Base-by-base conservation (phyloP, 2,113 vertebrate species). In the Opisthocomus hoazin region DNA sequence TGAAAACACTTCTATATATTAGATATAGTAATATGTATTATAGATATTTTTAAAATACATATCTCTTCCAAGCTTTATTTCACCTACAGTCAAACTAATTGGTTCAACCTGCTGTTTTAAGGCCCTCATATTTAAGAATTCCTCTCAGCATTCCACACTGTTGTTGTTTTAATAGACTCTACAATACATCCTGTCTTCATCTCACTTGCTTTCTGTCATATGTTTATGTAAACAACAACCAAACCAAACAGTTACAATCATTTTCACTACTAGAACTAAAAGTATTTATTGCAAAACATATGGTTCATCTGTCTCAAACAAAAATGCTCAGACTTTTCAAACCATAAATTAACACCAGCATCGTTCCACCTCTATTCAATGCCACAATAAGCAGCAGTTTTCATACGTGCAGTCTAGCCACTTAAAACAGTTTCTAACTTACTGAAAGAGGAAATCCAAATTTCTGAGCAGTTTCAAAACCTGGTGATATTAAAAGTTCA, bases 201-300 rank as follows among this genome's bases (percentile, higher is more conserved):
- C 61, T 92, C 63, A 63, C 27, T 89, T 87, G 58, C 34, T 92
- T 89, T 94, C 81, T 93, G 60, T 90, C 79, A 45, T 79, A 36
- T 34, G 34, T 64, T 84, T 78, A 20, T 74, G 51, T 74, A 96
- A 94, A 86, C 48, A 93, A 76, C 57, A 74, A 53, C 54, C 77
- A 84, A 80, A 61, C 18, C 18, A 75, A 81, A 74, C 63, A 89
- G 50, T 70, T 77, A 66, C 51, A 89, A 86, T 74, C 2, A 77
- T 71, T 96, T 75, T 92, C 58, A 64, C 70, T 60, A 87, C 39
- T 83, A 30, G 32, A 94, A 94, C 93, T 94, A 82, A 83, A 93
- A 85, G 39, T 78, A 89, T 87, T 96, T 91, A 84, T 77, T 86
- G 30, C 56, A 87, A 96, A 95, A 82, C 53, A 79, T 89, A 77